Evolutionary conservation across 2,888 invertebrate species (phyloP).

Genomic region (Onthophagus sagittarius): DNA sequence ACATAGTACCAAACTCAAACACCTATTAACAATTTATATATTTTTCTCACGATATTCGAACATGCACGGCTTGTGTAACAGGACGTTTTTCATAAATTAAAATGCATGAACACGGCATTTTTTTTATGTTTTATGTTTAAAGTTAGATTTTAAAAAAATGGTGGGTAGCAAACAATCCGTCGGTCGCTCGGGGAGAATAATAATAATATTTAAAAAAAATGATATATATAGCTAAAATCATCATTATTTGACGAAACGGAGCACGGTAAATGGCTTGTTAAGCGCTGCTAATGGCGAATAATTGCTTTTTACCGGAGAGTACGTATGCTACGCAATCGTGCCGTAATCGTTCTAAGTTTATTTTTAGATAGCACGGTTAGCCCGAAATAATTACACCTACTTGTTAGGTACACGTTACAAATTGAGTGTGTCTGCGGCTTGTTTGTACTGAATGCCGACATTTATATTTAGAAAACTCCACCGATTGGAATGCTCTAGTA

Average conservation of each 20-base stretch:
- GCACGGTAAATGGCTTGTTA: neutral
- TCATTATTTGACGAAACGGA: neutral
- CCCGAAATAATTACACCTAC: conserved; percentile 12
- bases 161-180: too few relatives aligned
- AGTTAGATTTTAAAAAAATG: too few relatives aligned
- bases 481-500: neutral
- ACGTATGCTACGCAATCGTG: neutral
- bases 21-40: neutral
- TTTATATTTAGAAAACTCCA: neutral
- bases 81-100: neutral
- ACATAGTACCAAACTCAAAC: neutral
- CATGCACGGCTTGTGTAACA: neutral
- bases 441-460: conserved; percentile 5
- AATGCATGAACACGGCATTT: neutral
- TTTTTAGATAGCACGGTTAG: conserved; percentile 12
- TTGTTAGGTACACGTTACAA: conserved; percentile 12
- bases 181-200: too few relatives aligned
- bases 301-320: neutral
- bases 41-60: neutral
- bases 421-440: conserved; percentile 10
- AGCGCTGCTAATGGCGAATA: neutral
- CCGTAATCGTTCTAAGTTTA: neutral
- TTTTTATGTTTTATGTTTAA: neutral
- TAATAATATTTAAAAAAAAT: too few relatives aligned
- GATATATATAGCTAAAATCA: neutral